Conservation (phyloP, 2,113 vertebrate species). For the Empidonax alnorum region DNA sequence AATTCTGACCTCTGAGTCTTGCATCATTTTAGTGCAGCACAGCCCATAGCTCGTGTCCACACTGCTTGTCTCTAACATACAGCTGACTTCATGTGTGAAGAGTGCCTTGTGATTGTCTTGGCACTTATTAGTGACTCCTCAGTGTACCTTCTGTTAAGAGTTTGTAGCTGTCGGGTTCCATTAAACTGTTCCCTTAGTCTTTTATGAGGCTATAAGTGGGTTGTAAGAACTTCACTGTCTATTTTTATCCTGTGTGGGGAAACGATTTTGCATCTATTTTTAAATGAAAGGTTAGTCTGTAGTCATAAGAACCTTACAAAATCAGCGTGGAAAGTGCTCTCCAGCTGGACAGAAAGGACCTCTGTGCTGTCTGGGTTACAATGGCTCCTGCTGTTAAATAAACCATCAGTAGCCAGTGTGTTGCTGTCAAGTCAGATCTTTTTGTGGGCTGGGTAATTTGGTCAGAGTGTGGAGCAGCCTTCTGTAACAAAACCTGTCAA, state of each 20-base stretch:
- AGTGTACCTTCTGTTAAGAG: conserved; percentile 20
- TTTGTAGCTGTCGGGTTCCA: background rate
- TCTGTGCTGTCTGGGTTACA: background rate
- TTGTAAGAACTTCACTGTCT: background rate
- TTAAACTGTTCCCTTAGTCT: conserved; percentile 16
- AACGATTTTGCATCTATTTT: conserved; percentile 32
- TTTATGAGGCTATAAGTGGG: conserved; percentile 10
- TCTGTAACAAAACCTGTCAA: background rate
- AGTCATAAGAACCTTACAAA: conserved; percentile 20
- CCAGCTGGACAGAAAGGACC: background rate
- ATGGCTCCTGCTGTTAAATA: background rate
- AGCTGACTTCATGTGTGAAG: background rate
- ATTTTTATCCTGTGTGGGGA: conserved; percentile 37
- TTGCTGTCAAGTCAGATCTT: conserved; percentile 5
- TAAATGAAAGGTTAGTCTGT: conserved; percentile 40
- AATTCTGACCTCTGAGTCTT: background rate
- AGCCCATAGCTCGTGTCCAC: background rate
- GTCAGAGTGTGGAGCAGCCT: background rate
- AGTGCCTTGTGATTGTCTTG: conserved; percentile 35
- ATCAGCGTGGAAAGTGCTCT: background rate
- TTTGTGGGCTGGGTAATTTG: background rate
- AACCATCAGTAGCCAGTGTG: background rate
- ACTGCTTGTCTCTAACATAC: background rate
- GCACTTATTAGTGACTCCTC: conserved; percentile 7
- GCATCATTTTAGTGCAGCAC: background rate